Conservation (phyloP, 2,113 vertebrate species). For the Dascyllus trimaculatus region DNA sequence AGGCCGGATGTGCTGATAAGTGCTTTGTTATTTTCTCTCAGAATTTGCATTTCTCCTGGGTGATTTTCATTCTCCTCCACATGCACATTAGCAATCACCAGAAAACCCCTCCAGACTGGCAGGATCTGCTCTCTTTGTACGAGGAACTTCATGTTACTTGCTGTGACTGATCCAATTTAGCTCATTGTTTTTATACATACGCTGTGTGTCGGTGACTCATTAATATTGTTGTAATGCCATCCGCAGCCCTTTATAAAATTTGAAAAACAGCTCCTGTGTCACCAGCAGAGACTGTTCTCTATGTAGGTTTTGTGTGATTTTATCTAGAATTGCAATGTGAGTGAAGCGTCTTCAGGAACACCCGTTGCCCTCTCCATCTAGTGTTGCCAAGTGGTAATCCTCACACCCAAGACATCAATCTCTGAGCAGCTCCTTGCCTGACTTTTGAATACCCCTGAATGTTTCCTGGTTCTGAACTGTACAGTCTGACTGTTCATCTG, state of each 20-base stretch:
- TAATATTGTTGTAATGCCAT: neutral
- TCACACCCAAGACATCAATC: slow-evolving; percentile 26
- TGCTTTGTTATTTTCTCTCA: slow-evolving; percentile 21
- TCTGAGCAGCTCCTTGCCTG: slow-evolving; percentile 28
- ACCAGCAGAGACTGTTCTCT: slow-evolving; percentile 11
- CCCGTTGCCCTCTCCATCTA: neutral
- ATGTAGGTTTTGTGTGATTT: slow-evolving; percentile 34
- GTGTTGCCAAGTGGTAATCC: slow-evolving; percentile 35
- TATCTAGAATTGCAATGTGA: slow-evolving; percentile 23
- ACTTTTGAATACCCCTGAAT: slow-evolving; percentile 7
- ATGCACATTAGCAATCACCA: slow-evolving; percentile 12
- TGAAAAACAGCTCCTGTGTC: neutral
- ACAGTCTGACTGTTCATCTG: slow-evolving; percentile 7
- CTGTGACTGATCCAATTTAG: neutral
- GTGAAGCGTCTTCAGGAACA: slow-evolving; percentile 37
- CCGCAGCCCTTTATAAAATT: too few species aligned
- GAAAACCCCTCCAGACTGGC: neutral
- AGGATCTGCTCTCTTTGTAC: neutral
- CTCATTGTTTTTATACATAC: neutral
- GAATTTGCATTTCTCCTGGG: slow-evolving; percentile 60
- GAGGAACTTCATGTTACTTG: neutral
- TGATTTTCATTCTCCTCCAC: slow-evolving; percentile 56
- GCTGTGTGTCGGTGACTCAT: neutral
- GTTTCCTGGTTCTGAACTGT: slow-evolving; percentile 7
- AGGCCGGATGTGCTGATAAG: neutral